phyloP scores from a whole-genome alignment of 2,113 vertebrate species.

The Ameiurus melas region DNA sequence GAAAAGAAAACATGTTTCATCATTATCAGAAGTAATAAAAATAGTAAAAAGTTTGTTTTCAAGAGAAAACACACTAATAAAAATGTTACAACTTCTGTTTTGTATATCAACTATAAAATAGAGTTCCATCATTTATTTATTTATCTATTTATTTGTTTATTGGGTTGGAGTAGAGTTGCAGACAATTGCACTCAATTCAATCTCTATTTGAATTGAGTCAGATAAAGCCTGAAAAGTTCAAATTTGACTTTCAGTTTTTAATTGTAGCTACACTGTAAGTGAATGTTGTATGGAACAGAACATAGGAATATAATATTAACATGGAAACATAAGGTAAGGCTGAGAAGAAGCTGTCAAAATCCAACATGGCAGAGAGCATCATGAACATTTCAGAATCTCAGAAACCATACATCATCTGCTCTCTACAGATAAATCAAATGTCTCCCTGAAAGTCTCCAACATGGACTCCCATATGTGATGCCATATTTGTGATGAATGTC shows the following conservation, averaged over 20 bases:
- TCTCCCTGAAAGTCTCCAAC: slow-evolving; percentile 34
- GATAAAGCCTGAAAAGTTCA: neutral
- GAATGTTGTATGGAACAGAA: neutral
- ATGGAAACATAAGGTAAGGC: no score
- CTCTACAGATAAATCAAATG: slow-evolving; percentile 38
- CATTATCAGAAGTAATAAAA: neutral
- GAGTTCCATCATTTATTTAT: neutral
- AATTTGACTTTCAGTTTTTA: neutral
- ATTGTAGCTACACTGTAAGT: neutral
- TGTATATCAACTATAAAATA: neutral
- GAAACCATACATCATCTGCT: slow-evolving; percentile 29
- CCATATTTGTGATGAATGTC: slow-evolving; percentile 48
- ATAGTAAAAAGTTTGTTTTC: neutral
- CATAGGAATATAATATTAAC: no score
- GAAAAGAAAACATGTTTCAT: neutral
- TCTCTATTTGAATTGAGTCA: neutral
- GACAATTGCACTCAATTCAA: neutral
- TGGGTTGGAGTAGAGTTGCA: neutral
- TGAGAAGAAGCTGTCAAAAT: slow-evolving; percentile 9
- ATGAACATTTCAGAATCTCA: slow-evolving; percentile 25
- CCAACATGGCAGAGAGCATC: slow-evolving; percentile 23
- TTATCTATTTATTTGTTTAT: neutral
- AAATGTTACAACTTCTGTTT: neutral
- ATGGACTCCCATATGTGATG: slow-evolving; percentile 29
- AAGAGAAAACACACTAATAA: neutral